Percentiles rank a stretch among this genome's conserved stretches.
Evolutionary conservation across 2,797 vertebrate genomes (phyloP).

Genomic region (Gadopsis bispinosus): DNA sequence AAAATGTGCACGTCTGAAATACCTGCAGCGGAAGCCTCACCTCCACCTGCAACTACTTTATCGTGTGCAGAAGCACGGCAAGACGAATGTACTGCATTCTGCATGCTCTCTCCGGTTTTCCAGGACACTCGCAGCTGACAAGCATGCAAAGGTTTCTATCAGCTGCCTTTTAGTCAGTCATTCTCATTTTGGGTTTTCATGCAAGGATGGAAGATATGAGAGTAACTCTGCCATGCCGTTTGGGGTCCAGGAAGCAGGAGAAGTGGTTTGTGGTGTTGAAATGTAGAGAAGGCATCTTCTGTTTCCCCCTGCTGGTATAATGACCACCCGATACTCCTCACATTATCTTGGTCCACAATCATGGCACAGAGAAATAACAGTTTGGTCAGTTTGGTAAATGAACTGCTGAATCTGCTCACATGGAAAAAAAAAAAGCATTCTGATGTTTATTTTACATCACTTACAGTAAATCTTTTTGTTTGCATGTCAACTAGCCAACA

Average conservation of each 20-base stretch:
- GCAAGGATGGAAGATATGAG: not conserved
- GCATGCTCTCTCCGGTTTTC: not conserved
- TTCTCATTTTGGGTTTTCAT: conserved; percentile 15
- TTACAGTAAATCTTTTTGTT: not conserved
- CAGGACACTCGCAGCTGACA: not conserved
- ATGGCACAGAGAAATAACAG: not conserved
- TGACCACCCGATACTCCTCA: not conserved
- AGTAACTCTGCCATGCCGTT: conserved; percentile 1
- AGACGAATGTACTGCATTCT: not conserved
- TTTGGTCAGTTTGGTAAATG: not conserved
- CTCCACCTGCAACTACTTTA: not conserved
- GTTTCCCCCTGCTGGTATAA: not conserved
- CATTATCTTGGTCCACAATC: not conserved
- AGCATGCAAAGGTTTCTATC: not conserved
- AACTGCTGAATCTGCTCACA: not conserved
- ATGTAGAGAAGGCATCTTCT: conserved; percentile 20
- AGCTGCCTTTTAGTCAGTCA: not conserved
- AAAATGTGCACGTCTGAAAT: not conserved
- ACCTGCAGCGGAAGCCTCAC: not conserved
- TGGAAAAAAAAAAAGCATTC: not conserved
- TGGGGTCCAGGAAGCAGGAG: not conserved
- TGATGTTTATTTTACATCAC: not conserved
- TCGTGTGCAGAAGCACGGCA: not conserved
- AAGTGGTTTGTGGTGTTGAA: conserved; percentile 40
- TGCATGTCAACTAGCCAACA: conserved; percentile 7